A percentile compares a stretch with the other conserved stretches of the same genome.
These are phyloP conservation scores for Pollenia griseotomentosa DNA, from an alignment of 2,888 invertebrate genomes.

Conservation along the genomic window DNA sequence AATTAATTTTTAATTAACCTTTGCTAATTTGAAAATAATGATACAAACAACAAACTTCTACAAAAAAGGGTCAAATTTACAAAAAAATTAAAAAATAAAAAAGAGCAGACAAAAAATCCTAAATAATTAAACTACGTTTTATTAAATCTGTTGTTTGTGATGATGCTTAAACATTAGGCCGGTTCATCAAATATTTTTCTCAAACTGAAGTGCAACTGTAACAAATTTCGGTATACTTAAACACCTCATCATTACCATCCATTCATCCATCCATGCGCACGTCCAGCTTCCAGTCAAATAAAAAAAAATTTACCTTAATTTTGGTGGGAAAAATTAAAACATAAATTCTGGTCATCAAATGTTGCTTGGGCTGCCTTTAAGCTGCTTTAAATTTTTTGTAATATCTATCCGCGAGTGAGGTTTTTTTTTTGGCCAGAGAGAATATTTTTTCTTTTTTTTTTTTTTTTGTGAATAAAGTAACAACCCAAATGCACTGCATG, in stretches of 20 bases:
- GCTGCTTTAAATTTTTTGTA: not conserved
- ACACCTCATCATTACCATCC: not conserved
- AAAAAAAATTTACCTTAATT: not conserved
- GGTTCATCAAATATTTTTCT: not conserved
- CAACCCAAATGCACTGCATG: conserved; percentile 34
- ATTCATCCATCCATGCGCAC: too few relatives aligned
- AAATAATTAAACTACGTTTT: conserved; percentile 62
- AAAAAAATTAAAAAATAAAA: conserved; percentile 12
- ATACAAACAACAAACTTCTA: not conserved
- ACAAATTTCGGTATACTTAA: not conserved
- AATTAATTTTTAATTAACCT: conserved; percentile 68
- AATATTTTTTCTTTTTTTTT: not conserved
- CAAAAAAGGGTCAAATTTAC: conserved; percentile 29
- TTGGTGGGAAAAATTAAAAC: conserved; percentile 3
- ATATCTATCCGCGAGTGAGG: not conserved
- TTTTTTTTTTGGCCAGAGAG: not conserved
- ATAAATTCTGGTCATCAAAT: not conserved
- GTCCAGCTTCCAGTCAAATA: not conserved
- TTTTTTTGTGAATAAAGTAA: conserved; percentile 12
- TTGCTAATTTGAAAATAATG: conserved; percentile 62
- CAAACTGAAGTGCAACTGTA: not conserved
- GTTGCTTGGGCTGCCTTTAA: not conserved
- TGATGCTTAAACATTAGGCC: not conserved
- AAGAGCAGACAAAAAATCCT: not conserved
- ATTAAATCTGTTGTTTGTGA: conserved; percentile 23